Percentiles rank a stretch among this genome's conserved stretches.
Evolutionary conservation across 2,888 invertebrate genomes (phyloP).

Genomic region (Euplagia quadripunctaria): DNA sequence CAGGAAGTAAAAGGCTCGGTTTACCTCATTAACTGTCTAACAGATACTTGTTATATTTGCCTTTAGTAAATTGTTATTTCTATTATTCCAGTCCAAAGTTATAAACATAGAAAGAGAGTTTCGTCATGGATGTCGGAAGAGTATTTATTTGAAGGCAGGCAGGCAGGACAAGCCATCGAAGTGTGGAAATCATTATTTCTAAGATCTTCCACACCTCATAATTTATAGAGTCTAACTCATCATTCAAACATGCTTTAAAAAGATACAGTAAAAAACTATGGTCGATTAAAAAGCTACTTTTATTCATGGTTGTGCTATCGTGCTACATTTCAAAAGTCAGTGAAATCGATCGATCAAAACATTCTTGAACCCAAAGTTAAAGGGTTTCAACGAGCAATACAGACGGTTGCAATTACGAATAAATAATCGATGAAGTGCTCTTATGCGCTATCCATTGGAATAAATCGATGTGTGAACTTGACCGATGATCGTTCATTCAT

Average conservation of each 20-base stretch:
- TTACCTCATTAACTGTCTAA: too few relatives aligned
- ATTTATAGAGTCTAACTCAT: background rate
- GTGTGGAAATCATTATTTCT: background rate
- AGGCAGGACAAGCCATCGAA: background rate
- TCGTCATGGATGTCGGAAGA: background rate
- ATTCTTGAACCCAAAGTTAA: slow-evolving; percentile 29
- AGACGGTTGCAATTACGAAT: slow-evolving; percentile 30
- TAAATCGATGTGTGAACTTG: slow-evolving; percentile 60
- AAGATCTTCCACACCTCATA: background rate
- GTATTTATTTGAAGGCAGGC: background rate
- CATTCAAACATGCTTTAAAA: background rate
- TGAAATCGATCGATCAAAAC: slow-evolving; percentile 25
- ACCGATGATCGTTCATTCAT: slow-evolving; percentile 58
- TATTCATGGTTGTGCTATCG: slow-evolving; percentile 12
- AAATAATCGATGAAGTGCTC: slow-evolving; percentile 40
- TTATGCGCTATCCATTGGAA: slow-evolving; percentile 34
- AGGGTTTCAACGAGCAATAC: slow-evolving; percentile 35
- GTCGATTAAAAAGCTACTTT: slow-evolving; percentile 12
- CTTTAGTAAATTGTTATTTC: too few relatives aligned
- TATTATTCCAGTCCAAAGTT: background rate
- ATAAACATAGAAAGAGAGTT: background rate
- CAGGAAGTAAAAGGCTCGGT: too few relatives aligned
- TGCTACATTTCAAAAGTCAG: slow-evolving; percentile 15
- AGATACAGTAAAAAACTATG: background rate
- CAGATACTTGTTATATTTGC: too few relatives aligned